These are phyloP conservation scores for Ptilorrhoa leucosticta DNA, from an alignment of 2,113 vertebrate species.

Conservation along the genomic window DNA sequence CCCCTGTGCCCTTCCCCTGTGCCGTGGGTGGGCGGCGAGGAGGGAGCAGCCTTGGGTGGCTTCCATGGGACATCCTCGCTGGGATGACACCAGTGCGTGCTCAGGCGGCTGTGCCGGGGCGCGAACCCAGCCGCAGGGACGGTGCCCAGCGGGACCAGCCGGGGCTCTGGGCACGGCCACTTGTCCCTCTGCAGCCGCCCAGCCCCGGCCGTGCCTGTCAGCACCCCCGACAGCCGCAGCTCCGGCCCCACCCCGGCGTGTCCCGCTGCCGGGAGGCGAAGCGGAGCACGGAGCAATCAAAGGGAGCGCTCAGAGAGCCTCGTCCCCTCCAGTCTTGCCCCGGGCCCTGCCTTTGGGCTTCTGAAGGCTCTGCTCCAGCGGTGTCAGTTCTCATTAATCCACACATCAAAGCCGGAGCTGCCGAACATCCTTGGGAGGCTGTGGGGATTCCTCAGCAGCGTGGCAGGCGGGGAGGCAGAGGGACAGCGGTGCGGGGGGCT, in stretches of 20 bases:
- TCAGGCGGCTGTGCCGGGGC: rapidly evolving
- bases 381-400: background rate
- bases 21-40: rapidly evolving
- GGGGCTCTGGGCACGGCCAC: rapidly evolving
- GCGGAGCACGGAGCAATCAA: background rate
- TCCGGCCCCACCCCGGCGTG: background rate
- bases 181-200: rapidly evolving
- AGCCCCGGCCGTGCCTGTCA: background rate
- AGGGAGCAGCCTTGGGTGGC: background rate
- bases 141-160: background rate
- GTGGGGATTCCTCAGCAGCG: rapidly evolving
- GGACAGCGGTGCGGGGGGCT: background rate
- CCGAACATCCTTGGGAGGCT: background rate
- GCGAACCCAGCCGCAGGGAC: rapidly evolving
- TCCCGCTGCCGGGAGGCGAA: background rate
- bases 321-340: background rate
- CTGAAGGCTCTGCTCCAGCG: background rate
- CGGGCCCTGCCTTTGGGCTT: constrained; percentile 26
- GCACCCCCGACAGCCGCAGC: rapidly evolving
- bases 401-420: background rate
- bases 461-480: rapidly evolving
- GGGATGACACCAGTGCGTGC: too few relatives aligned
- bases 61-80: rapidly evolving
- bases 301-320: background rate
- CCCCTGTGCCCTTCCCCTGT: rapidly evolving